Evolutionary conservation across 2,797 vertebrate genomes (phyloP).

Genomic region (Hipposideros larvatus): DNA sequence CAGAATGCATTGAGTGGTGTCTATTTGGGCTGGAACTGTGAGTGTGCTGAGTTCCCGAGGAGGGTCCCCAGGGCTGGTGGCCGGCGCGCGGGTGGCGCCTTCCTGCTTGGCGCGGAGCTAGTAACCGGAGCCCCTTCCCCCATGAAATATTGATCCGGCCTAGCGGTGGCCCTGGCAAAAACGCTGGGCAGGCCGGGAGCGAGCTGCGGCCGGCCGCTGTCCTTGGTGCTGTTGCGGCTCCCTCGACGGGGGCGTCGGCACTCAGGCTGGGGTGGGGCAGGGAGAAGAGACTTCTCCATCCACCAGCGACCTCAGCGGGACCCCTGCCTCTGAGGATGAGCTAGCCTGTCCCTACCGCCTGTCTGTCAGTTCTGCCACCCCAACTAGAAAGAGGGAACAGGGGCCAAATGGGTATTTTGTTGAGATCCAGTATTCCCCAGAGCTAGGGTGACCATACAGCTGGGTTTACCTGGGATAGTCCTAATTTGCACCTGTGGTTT

Average conservation of each 20-base stretch:
- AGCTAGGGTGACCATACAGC: background rate
- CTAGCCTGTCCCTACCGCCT: background rate
- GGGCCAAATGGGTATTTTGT: background rate
- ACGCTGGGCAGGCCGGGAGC: background rate
- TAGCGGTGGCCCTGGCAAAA: background rate
- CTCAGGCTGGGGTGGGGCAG: background rate
- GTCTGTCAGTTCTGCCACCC: background rate
- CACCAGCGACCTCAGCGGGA: background rate
- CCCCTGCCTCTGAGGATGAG: background rate
- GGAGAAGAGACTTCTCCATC: background rate
- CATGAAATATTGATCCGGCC: slow-evolving; percentile 78
- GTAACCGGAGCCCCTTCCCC: slow-evolving; percentile 76
- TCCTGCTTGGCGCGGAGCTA: slow-evolving; percentile 46
- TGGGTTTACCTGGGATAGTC: background rate
- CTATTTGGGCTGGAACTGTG: background rate
- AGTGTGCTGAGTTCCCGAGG: background rate
- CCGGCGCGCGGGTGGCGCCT: slow-evolving; percentile 41
- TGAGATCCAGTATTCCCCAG: background rate
- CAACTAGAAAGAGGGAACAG: background rate
- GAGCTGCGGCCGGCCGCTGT: slow-evolving; percentile 35
- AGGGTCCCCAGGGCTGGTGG: slow-evolving; percentile 52
- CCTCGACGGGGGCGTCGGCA: background rate
- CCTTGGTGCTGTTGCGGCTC: slow-evolving; percentile 73
- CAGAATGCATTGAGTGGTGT: rapidly evolving
- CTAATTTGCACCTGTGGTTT: background rate